Evolutionary conservation across 2,797 vertebrate species (phyloP), one percentile per base, ranked within the genome.

Genomic region (Alcedo atthis): DNA sequence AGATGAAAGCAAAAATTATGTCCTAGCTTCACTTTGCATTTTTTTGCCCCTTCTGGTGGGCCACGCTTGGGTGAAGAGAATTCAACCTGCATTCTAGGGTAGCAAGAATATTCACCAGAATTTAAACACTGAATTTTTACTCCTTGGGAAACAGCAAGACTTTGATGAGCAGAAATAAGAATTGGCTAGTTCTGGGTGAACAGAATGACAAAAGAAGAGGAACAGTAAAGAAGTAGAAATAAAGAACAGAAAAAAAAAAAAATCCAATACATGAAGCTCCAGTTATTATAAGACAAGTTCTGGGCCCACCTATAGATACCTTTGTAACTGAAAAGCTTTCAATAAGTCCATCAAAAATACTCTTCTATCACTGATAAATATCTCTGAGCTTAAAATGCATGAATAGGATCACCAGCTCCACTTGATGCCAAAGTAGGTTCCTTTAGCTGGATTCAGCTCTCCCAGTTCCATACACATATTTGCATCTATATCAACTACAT

Each of bases 231-330:
- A 55, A 71, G 9, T 8, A 11, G 20, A 58, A 32, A 28, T 25
- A 37, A 45, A 68, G 45, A 79, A 75, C 19, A 71, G 30, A 16
- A 51, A 51, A 5, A 33, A 37, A 66, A 61, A 24, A 6, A 54
- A 33, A 2, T 21, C 10, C 45, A 66, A 15, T 4, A 58, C 3
- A 10, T 0, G 0, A 55, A 84, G 35, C 13, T 58, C 20, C 55
- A 21, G 13, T 25, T 69, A 45, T 7, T 37, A 1, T 14, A 59
- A 33, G 25, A 78, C 14, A 54, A 15, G 24, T 33, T 79, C 21
- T 32, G 51, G 37, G 16, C 28, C 45, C 49, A 45, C 9, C 43
- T 76, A 49, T 11, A 46, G 58, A 33, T 57, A 43, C 10, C 32
- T 75, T 42, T 61, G 22, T 21, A 69, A 43, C 8, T 62, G 35